Percentiles rank a stretch among this genome's conserved stretches.
Evolutionary conservation across 2,888 invertebrate species (phyloP).

Genomic region (Drosophila parthenogenetica): DNA sequence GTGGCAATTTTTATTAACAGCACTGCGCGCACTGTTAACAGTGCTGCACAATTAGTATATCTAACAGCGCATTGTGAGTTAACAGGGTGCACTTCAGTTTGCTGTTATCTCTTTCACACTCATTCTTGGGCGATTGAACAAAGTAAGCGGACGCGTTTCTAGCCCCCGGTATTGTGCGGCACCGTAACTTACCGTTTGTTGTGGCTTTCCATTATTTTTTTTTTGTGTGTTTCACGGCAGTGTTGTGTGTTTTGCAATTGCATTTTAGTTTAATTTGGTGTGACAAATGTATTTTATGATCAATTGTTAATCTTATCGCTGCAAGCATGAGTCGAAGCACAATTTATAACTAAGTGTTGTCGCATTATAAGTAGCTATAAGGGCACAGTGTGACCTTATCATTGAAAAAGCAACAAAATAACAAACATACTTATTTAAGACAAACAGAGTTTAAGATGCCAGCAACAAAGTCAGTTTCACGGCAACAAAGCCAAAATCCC

Average conservation of each 20-base stretch:
- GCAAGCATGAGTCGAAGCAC: conserved; percentile 59
- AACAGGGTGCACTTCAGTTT: conserved; percentile 1
- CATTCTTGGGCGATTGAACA: conserved; percentile 25
- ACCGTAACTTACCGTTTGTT: conserved; percentile 14
- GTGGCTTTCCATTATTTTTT: conserved; percentile 9
- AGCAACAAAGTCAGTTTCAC: conserved; percentile 55
- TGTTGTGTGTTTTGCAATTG: conserved; percentile 22
- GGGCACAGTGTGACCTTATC: conserved; percentile 18
- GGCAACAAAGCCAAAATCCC: conserved; percentile 71
- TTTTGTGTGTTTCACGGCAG: conserved; percentile 19
- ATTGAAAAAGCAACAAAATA: conserved; percentile 23
- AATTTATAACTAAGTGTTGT: conserved; percentile 43
- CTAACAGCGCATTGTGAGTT: conserved; percentile 22
- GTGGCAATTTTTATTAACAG: conserved; percentile 29
- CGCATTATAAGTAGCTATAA: not conserved
- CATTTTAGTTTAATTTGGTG: conserved; percentile 12
- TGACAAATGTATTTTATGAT: conserved; percentile 36
- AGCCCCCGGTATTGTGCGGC: not conserved
- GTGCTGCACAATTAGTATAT: not conserved
- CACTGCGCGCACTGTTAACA: conserved; percentile 23
- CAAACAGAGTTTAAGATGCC: conserved; percentile 54
- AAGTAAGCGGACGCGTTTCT: conserved; percentile 32
- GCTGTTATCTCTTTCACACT: conserved; percentile 16
- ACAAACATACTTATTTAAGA: conserved; percentile 10
- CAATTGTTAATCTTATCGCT: conserved; percentile 72